A percentile compares a stretch with the other conserved stretches of the same genome.
Evolutionary conservation across 2,113 vertebrate species (phyloP).

Genomic region (Cavia porcellus): DNA sequence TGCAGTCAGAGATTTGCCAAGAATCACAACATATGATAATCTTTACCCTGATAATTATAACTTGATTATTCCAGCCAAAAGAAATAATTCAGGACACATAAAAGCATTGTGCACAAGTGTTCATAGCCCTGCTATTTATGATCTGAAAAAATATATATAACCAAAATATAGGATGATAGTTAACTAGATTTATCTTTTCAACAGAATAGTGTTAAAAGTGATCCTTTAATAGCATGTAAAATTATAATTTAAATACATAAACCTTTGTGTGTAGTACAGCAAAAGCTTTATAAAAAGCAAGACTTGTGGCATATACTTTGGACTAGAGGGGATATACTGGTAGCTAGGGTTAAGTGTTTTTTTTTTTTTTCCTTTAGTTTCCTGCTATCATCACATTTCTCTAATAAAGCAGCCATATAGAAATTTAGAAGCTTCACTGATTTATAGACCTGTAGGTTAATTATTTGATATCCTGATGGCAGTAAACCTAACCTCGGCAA

Average conservation of each 20-base stretch:
- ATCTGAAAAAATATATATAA: background rate
- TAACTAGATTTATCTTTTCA: background rate
- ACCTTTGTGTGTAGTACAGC: background rate
- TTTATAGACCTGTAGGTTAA: slow-evolving; percentile 47
- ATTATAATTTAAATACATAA: slow-evolving; percentile 39
- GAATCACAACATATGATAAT: background rate
- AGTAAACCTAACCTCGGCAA: slow-evolving; percentile 65
- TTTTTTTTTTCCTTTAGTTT: slow-evolving; percentile 40
- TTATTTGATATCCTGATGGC: slow-evolving; percentile 56
- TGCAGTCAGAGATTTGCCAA: slow-evolving; percentile 10
- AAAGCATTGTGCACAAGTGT: background rate
- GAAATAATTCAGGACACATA: background rate
- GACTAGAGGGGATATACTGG: background rate
- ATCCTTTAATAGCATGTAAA: background rate
- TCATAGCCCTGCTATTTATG: background rate
- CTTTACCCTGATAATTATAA: background rate
- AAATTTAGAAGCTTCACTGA: slow-evolving; percentile 20
- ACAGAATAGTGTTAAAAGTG: background rate
- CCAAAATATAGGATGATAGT: background rate
- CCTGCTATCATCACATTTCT: slow-evolving; percentile 34
- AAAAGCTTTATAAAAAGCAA: slow-evolving; percentile 36
- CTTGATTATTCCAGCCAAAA: background rate
- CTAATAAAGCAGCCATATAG: background rate
- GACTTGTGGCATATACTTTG: slow-evolving; percentile 2
- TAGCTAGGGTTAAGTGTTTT: slow-evolving; percentile 33